Base-by-base conservation (phyloP, 2,113 vertebrate genomes). In the Urocitellus parryii region DNA sequence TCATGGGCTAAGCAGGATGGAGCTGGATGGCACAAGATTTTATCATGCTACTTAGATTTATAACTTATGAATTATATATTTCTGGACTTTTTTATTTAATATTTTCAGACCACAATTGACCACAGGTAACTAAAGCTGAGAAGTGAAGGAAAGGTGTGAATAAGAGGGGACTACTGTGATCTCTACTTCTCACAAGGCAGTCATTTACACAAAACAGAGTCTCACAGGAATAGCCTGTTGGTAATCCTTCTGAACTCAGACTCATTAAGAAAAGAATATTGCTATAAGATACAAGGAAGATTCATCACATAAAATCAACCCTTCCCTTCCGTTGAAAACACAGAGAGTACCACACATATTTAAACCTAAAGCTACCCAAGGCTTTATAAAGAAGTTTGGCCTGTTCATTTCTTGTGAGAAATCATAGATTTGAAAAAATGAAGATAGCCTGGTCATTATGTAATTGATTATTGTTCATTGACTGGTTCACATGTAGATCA, bases 371-470 rank as follows among this genome's bases (percentile, higher is more conserved):
- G 74, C 42, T 45, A 42, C 32, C 65, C 34, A 68, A 39, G 18
- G 1, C n/a, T 79, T 53, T 77, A 34, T n/a, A 48, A 61, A 48
- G 45, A 63, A 37, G 16, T 61, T 39, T 80, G 65, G 22, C 13
- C 32, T 51, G 67, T 77, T 56, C 13, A 24, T 29, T 86, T 96
- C 85, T 70, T 83, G 34, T 39, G 27, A 89, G 51, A 93, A 88
- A 65, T 56, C 37, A 63, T 24, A 45, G 56, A 48, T 32, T 72
- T n/a, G 27, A n/a, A 25, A 56, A 91, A 68, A 25, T 24, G 8
- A n/a, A 65, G 5, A 63, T 32, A 61, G 45, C 27, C 27, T 27
- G 8, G 29, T 65, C 32, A n/a, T 77, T 56, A 90, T 24, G 5
- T 18, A 48, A 48, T 48, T 88, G 42, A 86, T 77, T 63, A 42